A percentile compares a stretch with the other conserved stretches of the same genome.
Conservation (phyloP, 2,113 vertebrate species). For the Pardalotus punctatus region DNA sequence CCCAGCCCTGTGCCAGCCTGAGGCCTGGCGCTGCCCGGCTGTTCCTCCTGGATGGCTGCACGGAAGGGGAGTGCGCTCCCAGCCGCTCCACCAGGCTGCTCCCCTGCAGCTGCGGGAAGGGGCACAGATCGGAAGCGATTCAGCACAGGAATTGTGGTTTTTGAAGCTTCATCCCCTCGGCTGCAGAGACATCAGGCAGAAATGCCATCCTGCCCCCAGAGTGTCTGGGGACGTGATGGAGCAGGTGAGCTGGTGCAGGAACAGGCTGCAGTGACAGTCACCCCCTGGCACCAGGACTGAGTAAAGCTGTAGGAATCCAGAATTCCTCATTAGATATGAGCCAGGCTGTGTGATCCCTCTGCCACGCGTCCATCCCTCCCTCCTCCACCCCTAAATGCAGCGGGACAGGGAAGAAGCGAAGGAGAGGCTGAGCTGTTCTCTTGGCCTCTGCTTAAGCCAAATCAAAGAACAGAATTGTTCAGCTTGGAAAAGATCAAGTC, state of each 20-base stretch:
- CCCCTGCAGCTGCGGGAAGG: not conserved
- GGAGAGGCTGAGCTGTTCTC: not conserved
- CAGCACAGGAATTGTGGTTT: not conserved
- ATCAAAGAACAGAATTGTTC: no score
- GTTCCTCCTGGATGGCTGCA: not conserved
- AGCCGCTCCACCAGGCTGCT: not conserved
- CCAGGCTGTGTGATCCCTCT: not conserved
- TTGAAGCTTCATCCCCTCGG: not conserved
- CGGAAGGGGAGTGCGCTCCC: not conserved
- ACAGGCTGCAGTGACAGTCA: fast-evolving
- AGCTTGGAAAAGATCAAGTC: not conserved
- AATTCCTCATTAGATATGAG: not conserved
- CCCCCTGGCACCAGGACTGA: not conserved
- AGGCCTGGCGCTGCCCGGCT: not conserved
- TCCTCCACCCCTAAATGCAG: no score
- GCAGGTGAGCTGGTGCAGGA: not conserved
- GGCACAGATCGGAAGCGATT: not conserved
- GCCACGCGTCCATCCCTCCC: not conserved
- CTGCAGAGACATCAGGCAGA: not conserved
- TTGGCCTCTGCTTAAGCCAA: not conserved
- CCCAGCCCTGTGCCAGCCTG: not conserved
- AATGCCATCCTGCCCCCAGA: not conserved
- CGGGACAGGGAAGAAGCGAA: not conserved
- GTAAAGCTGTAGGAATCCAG: not conserved
- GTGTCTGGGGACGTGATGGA: not conserved